phyloP scores from a whole-genome alignment of 2,797 vertebrate genomes.

The Rhincodon typus region DNA sequence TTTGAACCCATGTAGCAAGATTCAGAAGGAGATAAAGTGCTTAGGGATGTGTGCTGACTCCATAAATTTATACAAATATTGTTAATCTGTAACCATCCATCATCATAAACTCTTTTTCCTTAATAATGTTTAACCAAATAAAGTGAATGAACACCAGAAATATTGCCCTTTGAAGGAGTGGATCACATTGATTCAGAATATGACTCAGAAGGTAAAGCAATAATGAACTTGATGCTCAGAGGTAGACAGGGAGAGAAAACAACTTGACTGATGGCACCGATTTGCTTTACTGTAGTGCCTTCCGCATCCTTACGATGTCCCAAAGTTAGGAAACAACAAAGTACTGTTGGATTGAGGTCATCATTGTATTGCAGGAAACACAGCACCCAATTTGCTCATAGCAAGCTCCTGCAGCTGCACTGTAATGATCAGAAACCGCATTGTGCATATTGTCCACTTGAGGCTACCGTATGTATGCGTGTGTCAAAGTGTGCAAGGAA shows the following conservation, averaged over 20 bases:
- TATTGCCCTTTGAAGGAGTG: no score
- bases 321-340: neutral
- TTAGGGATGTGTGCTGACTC: neutral
- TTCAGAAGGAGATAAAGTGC: neutral
- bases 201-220: neutral
- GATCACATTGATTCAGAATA: neutral
- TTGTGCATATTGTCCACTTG: no score
- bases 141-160: neutral
- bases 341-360: neutral
- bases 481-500: no score
- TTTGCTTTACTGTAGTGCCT: neutral
- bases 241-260: neutral
- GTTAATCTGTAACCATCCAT: neutral
- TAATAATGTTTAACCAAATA: neutral
- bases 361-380: neutral
- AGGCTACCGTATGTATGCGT: no score
- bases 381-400: neutral
- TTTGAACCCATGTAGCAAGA: neutral
- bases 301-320: neutral
- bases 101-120: neutral
- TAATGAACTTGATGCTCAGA: neutral
- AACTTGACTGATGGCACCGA: neutral
- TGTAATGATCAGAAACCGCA: no score
- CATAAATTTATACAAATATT: neutral
- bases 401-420: neutral